Conservation (phyloP, 1,140 invertebrate species). For the Atta texana region DNA sequence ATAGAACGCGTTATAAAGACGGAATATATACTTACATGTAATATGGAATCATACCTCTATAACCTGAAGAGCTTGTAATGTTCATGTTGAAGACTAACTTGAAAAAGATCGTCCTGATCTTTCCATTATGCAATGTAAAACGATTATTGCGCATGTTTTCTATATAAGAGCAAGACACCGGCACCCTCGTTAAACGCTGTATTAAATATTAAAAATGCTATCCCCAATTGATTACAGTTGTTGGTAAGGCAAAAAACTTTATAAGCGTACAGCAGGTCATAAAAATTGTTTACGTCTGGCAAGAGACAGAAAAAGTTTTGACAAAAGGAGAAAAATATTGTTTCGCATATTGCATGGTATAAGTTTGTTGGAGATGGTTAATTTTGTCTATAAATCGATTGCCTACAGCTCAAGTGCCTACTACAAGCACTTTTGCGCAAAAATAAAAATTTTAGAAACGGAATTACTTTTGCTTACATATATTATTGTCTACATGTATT, state of each 20-base stretch:
- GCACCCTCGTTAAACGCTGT: neutral
- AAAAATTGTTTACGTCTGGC: neutral
- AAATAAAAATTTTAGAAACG: too few species aligned
- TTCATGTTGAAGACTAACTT: neutral
- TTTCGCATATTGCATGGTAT: neutral
- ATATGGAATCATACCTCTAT: neutral
- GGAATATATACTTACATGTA: neutral
- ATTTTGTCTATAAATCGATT: too few species aligned
- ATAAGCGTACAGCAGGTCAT: neutral
- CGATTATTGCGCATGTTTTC: neutral
- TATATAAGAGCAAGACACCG: neutral
- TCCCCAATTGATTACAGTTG: neutral
- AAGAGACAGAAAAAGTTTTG: neutral
- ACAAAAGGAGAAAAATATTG: neutral
- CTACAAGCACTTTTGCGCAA: too few species aligned
- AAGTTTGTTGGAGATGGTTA: too few species aligned
- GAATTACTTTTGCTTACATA: too few species aligned
- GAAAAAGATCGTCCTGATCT: neutral
- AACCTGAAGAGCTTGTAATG: neutral
- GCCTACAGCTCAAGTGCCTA: too few species aligned
- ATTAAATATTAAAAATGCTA: conserved; percentile 37
- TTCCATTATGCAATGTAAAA: neutral
- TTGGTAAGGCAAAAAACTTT: neutral
- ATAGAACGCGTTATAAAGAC: neutral
- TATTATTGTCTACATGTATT: too few species aligned